Percentiles rank a stretch among this genome's conserved stretches.
Conservation (phyloP, 2,113 vertebrate species). For the Proterorhinus semilunaris region DNA sequence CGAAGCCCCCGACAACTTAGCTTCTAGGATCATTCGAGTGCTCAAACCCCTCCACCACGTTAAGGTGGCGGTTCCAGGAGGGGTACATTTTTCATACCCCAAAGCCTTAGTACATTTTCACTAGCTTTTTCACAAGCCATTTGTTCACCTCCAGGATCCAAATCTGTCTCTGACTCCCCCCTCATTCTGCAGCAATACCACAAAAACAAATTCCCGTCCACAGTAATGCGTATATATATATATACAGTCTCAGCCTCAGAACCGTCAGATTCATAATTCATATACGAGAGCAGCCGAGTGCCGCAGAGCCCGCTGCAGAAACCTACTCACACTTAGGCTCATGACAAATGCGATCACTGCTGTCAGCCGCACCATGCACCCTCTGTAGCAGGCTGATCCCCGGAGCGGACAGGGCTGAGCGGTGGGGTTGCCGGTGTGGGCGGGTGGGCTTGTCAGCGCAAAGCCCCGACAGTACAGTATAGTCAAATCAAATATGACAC, state of each 20-base stretch:
- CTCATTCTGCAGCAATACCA: background rate
- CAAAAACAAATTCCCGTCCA: background rate
- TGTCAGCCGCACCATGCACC: conserved; percentile 18
- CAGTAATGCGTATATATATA: background rate
- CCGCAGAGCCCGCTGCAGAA: conserved; percentile 15
- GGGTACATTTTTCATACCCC: no score
- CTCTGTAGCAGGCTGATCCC: conserved; percentile 9
- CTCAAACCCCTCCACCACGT: no score
- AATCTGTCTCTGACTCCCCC: background rate
- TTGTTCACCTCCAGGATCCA: no score
- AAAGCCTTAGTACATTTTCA: no score
- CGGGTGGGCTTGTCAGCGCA: conserved; percentile 8
- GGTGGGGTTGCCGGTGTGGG: background rate
- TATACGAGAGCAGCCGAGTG: background rate
- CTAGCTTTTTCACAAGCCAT: no score
- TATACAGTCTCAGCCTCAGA: background rate
- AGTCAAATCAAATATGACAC: background rate
- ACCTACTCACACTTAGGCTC: background rate
- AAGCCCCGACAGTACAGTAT: background rate
- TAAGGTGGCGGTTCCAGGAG: no score
- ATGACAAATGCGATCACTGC: conserved; percentile 13
- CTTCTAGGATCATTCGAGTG: no score
- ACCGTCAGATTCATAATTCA: conserved; percentile 7
- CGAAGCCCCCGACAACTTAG: no score
- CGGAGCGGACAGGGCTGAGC: background rate